Evolutionary conservation across 2,113 vertebrate genomes (phyloP).

Genomic region (Xiphorhynchus elegans): DNA sequence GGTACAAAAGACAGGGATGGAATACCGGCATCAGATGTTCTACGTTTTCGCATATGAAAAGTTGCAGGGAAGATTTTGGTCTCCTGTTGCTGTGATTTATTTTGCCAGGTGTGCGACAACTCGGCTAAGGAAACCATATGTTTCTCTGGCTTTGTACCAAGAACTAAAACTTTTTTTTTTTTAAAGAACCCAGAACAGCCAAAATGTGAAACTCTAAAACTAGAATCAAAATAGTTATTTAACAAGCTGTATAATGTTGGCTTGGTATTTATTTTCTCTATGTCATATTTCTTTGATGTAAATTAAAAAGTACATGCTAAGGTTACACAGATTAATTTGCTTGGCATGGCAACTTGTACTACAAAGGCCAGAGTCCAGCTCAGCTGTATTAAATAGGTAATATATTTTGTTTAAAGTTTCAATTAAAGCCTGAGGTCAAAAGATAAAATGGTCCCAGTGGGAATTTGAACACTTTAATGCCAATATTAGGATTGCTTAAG

Average conservation of each 20-base stretch:
- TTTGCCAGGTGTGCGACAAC: slow-evolving; percentile 59
- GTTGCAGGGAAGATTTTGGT: slow-evolving; percentile 41
- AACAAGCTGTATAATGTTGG: not conserved
- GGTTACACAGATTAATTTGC: slow-evolving; percentile 72
- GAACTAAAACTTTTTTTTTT: not conserved
- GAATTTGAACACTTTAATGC: slow-evolving; percentile 71
- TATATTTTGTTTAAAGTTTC: slow-evolving; percentile 83
- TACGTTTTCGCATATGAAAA: slow-evolving; percentile 5
- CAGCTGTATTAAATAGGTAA: slow-evolving; percentile 75
- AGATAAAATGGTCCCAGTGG: slow-evolving; percentile 73
- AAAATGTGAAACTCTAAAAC: slow-evolving; percentile 27
- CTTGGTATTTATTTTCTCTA: slow-evolving; percentile 44
- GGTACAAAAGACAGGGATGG: not conserved
- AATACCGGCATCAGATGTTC: not conserved
- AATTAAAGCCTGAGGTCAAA: slow-evolving; percentile 76
- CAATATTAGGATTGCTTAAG: slow-evolving; percentile 70
- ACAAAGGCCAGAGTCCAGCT: slow-evolving; percentile 69
- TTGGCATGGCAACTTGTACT: slow-evolving; percentile 61
- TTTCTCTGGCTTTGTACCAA: slow-evolving; percentile 52
- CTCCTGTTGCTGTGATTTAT: slow-evolving; percentile 62
- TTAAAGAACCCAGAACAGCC: not conserved
- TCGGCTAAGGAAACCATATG: slow-evolving; percentile 57
- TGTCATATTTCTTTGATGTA: slow-evolving; percentile 51
- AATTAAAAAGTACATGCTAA: slow-evolving; percentile 53
- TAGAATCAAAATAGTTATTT: slow-evolving; percentile 46